Conservation (phyloP, 2,888 invertebrate genomes). For the Anagyrus pseudococci region DNA sequence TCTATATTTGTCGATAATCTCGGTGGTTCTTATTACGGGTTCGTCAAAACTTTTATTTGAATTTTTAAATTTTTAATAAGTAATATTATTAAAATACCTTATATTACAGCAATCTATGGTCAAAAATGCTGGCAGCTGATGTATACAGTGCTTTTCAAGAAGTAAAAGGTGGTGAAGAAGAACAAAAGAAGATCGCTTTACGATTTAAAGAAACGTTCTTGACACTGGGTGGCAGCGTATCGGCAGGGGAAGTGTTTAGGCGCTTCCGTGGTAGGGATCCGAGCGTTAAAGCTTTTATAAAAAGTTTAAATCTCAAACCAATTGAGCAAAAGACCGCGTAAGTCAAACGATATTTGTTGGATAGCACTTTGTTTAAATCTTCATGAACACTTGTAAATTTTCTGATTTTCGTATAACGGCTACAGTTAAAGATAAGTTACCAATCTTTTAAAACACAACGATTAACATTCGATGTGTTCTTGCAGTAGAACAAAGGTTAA, state of each 20-base stretch:
- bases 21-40: slow-evolving; percentile 83
- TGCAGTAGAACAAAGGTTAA: neutral
- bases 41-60: slow-evolving; percentile 3
- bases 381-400: neutral
- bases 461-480: neutral
- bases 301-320: slow-evolving; percentile 64
- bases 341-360: neutral
- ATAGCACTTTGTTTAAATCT: neutral
- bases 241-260: slow-evolving; percentile 85
- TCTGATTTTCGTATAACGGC: too few relatives aligned
- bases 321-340: neutral
- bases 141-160: slow-evolving; percentile 85
- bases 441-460: neutral
- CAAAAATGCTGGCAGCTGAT: slow-evolving; percentile 89
- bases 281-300: slow-evolving; percentile 80
- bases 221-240: slow-evolving; percentile 80
- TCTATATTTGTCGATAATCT: slow-evolving; percentile 84
- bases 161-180: slow-evolving; percentile 60
- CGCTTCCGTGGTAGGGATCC: slow-evolving; percentile 93
- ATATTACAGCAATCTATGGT: slow-evolving; percentile 66
- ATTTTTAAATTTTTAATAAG: slow-evolving; percentile 2
- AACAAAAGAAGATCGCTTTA: slow-evolving; percentile 69
- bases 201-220: slow-evolving; percentile 85
- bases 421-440: too few relatives aligned
- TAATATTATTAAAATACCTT: neutral